Evolutionary conservation across 2,113 vertebrate species (phyloP), one percentile per base, ranked within the genome.

Genomic region (Ammodytes dubius): DNA sequence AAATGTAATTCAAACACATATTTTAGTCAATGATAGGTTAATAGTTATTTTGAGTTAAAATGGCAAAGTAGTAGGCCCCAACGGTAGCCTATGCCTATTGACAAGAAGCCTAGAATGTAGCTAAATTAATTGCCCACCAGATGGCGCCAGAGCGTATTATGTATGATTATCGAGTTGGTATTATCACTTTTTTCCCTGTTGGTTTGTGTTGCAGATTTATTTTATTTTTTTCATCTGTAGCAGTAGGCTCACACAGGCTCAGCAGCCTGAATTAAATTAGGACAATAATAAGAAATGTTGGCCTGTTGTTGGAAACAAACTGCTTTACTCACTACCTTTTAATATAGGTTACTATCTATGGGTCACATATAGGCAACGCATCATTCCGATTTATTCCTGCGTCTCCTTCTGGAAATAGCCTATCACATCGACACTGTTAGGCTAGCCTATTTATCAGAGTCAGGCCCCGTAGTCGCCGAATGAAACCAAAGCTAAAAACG

Each of bases 401-500:
- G 50, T 8, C 2, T 50, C 1, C 15, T 11, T 0, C 13, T 1
- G 46, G 27, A 27, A 27, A 27, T 27, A 27, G 27, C 27, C 27
- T 27, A 27, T 27, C 27, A 27, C 27, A 2, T 27, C 27, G 27
- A 27, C 27, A 27, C 27, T 27, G 27, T 27, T 27, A 27, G 2
- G 27, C 27, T 27, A 27, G 27, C 27, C 27, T 27, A 27, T 27
- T 27, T 27, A 27, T 27, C 27, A 27, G 27, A 27, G 27, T 27
- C 27, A 27, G 27, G 27, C 27, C 27, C 27, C 27, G 27, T 27
- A 27, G 27, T 39, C 6, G 54, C 27, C 1, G 15, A 49, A 59
- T 0, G 7, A 50, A 40, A 52, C 19, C 14, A 53, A 52, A 54
- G 2, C 0, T 15, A 0, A 58, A 37, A 66, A 35, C n/a, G 7